Conservation (phyloP, 2,888 invertebrate species). For the Pseudococcus viburni region DNA sequence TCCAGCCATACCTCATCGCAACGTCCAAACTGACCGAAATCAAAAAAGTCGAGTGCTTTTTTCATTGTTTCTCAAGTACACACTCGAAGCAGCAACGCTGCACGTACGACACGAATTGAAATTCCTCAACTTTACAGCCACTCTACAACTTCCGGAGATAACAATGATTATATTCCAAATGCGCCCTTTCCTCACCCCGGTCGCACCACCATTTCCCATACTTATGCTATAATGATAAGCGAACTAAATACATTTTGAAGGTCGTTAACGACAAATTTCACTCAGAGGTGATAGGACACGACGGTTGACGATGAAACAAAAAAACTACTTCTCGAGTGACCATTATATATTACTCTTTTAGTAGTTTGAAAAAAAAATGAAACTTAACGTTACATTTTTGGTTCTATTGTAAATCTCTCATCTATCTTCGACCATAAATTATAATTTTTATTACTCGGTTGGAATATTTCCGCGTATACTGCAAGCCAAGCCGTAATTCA, state of each 20-base stretch:
- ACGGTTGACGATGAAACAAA: neutral
- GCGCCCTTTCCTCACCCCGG: neutral
- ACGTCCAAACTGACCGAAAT: neutral
- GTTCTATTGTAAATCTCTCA: constrained; percentile 9
- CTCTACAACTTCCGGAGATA: constrained; percentile 24
- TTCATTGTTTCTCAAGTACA: neutral
- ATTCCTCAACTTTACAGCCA: constrained; percentile 7
- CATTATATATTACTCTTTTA: constrained; percentile 23
- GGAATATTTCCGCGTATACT: neutral
- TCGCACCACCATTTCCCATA: neutral
- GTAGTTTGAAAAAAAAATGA: neutral
- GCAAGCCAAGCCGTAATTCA: neutral
- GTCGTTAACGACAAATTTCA: constrained; percentile 47
- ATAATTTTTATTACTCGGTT: neutral
- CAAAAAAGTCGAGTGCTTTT: neutral
- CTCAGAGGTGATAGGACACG: neutral
- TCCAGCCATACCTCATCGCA: neutral
- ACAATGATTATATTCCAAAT: constrained; percentile 27
- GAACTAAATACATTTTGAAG: constrained; percentile 29
- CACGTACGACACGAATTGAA: constrained; percentile 9
- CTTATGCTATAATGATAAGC: neutral
- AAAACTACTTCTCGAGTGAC: neutral
- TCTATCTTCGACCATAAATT: constrained; percentile 9
- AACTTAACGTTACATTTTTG: neutral
- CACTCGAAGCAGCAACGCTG: neutral